Evolutionary conservation across 2,113 vertebrate genomes (phyloP), one percentile per base, ranked within the genome.

Genomic region (Pelmatolapia mariae): DNA sequence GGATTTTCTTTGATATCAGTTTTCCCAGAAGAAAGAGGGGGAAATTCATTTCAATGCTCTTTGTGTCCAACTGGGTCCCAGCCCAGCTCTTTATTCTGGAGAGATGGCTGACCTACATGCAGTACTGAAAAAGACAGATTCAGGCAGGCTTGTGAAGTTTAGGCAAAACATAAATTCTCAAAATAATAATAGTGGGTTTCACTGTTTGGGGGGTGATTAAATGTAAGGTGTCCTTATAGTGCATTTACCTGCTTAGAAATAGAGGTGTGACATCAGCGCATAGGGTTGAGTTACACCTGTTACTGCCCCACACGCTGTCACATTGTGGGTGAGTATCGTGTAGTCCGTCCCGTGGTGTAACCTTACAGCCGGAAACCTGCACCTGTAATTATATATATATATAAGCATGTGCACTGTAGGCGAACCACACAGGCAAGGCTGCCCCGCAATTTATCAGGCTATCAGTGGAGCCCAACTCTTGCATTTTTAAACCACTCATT

Each of bases 401-500:
- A 59, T 9, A 36, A 33, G 29, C 86, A 86, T 33, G 53, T 81
- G 59, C 45, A 63, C 43, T 29, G 54, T 13, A 29, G 79, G 26
- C 43, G 10, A 47, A 57, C 40, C 78, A 4, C 57, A 85, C 89
- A 91, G 66, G 82, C 87, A 83, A 86, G 40, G 68, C 82, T 26
- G 83, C 38, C 31, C 43, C 38, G 8, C 54, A 26, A 26, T 80
- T 82, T 47, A 89, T 89, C 89, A 24, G 73, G n/a, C 53, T 47
- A 85, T 89, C 87, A 82, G 40, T 87, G 80, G 15, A 61, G 22
- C 78, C 47, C 78, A 54, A 57, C 83, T 93, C 76, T 10, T 93
- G 89, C 88, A 94, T 94, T 91, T 93, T 92, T 91, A 91, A 91
- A 83, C 61, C 66, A 7, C 19, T 54, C 73, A 86, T 86, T 81